These are phyloP conservation scores for Sinocyclocheilus rhinocerous DNA, from an alignment of 2,113 vertebrate species.

Conservation along the genomic window DNA sequence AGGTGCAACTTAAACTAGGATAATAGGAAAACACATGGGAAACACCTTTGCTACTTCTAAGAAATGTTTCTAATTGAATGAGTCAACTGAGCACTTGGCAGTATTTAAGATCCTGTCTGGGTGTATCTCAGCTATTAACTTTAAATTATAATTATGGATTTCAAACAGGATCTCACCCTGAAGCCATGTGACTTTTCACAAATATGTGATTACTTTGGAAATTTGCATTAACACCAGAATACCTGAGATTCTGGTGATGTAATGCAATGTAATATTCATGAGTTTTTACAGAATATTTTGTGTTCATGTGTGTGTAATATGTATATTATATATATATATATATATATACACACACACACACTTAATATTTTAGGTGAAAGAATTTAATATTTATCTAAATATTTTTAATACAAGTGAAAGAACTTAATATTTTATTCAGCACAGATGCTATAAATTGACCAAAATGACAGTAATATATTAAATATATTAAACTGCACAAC, in stretches of 20 bases:
- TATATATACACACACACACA: no score
- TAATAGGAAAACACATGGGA: not conserved
- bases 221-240: not conserved
- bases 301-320: not conserved
- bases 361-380: no score
- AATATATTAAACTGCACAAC: not conserved
- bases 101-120: not conserved
- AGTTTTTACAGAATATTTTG: not conserved
- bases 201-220: not conserved
- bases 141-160: not conserved
- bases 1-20: not conserved
- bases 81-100: not conserved
- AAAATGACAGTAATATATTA: no score
- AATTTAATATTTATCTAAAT: no score
- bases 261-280: not conserved
- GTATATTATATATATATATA: no score
- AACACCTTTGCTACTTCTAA: not conserved
- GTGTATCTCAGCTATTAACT: not conserved
- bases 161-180: not conserved
- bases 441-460: no score
- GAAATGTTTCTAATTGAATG: not conserved
- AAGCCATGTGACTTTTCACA: not conserved
- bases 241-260: not conserved
- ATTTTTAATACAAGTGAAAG: no score
- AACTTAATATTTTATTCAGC: no score